Percentiles rank a stretch among this genome's conserved stretches.
Conservation (phyloP, 2,797 vertebrate species). For the Champsocephalus esox region DNA sequence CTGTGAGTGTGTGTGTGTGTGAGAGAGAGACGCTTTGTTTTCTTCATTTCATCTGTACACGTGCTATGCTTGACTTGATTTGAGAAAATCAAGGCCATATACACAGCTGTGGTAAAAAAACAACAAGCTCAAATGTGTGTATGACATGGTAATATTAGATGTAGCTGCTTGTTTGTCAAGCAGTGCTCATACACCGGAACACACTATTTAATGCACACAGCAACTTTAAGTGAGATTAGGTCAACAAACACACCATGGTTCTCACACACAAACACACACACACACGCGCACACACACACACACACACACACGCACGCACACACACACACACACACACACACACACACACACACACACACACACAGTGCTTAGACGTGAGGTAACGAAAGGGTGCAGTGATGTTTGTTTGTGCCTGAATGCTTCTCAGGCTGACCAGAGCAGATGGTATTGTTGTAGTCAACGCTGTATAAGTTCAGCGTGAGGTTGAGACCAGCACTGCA, state of each 20-base stretch:
- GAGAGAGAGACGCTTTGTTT: slow-evolving; percentile 51
- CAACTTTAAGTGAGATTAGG: slow-evolving; percentile 15
- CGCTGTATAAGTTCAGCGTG: slow-evolving; percentile 16
- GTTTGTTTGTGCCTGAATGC: slow-evolving; percentile 40
- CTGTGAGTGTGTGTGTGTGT: slow-evolving; percentile 11
- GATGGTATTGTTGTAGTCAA: slow-evolving; percentile 44
- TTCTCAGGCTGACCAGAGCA: slow-evolving; percentile 41
- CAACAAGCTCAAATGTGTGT: slow-evolving; percentile 15
- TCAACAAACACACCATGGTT: slow-evolving; percentile 18
- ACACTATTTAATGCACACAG: slow-evolving; percentile 12
- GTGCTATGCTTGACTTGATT: slow-evolving; percentile 56
- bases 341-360: slow-evolving; percentile 5
- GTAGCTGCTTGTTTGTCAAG: slow-evolving; percentile 1
- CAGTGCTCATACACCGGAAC: background rate
- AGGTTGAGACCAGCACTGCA: slow-evolving; percentile 10
- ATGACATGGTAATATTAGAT: slow-evolving; percentile 20
- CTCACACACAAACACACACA: slow-evolving; percentile 1
- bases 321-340: slow-evolving; percentile 2
- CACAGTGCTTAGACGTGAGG: slow-evolving; percentile 12
- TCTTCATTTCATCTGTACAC: slow-evolving; percentile 42
- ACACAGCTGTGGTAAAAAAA: slow-evolving; percentile 27
- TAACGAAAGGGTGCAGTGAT: slow-evolving; percentile 20
- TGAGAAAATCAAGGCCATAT: slow-evolving; percentile 43
- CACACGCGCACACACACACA: slow-evolving; percentile 5
- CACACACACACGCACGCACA: slow-evolving; percentile 3